Conservation (phyloP, 2,888 invertebrate genomes). For the Pristionchus fissidentatus region DNA sequence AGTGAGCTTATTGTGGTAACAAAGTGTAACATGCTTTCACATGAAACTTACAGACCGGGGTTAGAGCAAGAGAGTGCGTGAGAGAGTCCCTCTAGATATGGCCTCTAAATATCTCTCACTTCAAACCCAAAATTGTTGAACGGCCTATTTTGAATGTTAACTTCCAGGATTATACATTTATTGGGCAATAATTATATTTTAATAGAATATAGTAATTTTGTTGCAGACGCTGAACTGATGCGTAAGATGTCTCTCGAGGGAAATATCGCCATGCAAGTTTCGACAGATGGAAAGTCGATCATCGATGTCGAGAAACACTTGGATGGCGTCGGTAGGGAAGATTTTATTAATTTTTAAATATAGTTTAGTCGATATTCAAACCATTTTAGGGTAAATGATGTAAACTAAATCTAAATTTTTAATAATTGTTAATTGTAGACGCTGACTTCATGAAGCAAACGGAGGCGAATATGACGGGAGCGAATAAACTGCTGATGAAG, state of each 20-base stretch:
- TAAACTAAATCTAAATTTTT: too few relatives aligned
- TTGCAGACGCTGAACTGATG: constrained; percentile 37
- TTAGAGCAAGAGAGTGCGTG: too few relatives aligned
- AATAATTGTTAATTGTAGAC: not conserved
- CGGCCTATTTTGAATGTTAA: too few relatives aligned
- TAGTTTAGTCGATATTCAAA: not conserved
- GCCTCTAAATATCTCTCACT: too few relatives aligned
- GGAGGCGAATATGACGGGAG: constrained; percentile 58
- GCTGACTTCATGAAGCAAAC: constrained; percentile 54
- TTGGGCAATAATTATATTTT: too few relatives aligned
- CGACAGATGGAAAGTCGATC: constrained; percentile 16
- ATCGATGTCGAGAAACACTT: not conserved
- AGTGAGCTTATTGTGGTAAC: not conserved
- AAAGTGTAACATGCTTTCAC: too few relatives aligned
- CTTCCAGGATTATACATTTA: too few relatives aligned
- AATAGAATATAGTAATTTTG: not conserved
- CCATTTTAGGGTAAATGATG: not conserved
- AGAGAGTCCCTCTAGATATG: too few relatives aligned
- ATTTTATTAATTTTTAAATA: not conserved
- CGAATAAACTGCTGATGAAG: constrained; percentile 65
- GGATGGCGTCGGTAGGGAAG: not conserved
- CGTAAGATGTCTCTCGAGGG: constrained; percentile 54
- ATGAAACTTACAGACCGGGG: too few relatives aligned
- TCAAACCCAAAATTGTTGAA: too few relatives aligned
- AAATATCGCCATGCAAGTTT: constrained; percentile 50